A percentile compares a stretch with the other conserved stretches of the same genome.
Evolutionary conservation across 1,140 invertebrate genomes (phyloP).

Genomic region (Drosophila rhopaloa): DNA sequence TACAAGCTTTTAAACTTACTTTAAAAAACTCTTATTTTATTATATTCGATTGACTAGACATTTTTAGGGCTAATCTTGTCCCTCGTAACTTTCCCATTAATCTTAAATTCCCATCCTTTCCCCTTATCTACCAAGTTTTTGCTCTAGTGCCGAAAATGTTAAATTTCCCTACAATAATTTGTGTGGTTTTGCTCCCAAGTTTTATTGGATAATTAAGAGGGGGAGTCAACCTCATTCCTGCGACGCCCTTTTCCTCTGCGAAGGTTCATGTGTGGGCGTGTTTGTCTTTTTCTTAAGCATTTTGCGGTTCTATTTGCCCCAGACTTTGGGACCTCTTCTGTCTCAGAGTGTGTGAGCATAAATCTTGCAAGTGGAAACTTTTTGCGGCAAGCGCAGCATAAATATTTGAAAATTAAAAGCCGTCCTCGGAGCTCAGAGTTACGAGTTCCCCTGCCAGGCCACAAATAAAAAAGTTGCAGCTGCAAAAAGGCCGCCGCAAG

Average conservation of each 20-base stretch:
- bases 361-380: conserved; percentile 62
- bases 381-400: conserved; percentile 62
- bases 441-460: conserved; percentile 10
- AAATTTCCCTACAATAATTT: conserved; percentile 53
- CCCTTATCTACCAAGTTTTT: conserved; percentile 28
- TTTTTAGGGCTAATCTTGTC: background rate
- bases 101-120: background rate
- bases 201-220: conserved; percentile 70
- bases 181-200: conserved; percentile 53
- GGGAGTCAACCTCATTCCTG: conserved; percentile 15
- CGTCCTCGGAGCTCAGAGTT: conserved; percentile 23
- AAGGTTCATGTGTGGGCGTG: conserved; percentile 25
- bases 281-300: conserved; percentile 46
- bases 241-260: background rate
- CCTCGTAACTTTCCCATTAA: conserved; percentile 17
- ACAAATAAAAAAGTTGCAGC: conserved; percentile 34
- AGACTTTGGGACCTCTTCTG: conserved; percentile 3
- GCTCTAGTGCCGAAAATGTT: conserved; percentile 31
- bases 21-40: background rate
- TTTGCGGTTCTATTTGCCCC: conserved; percentile 27
- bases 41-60: conserved; percentile 1
- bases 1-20: background rate
- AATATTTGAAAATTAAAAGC: conserved; percentile 77
- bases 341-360: conserved; percentile 34
- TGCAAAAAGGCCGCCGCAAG: conserved; percentile 19